Base-by-base conservation (phyloP, 2,888 invertebrate species). In the Eupithecia pulchellata region DNA sequence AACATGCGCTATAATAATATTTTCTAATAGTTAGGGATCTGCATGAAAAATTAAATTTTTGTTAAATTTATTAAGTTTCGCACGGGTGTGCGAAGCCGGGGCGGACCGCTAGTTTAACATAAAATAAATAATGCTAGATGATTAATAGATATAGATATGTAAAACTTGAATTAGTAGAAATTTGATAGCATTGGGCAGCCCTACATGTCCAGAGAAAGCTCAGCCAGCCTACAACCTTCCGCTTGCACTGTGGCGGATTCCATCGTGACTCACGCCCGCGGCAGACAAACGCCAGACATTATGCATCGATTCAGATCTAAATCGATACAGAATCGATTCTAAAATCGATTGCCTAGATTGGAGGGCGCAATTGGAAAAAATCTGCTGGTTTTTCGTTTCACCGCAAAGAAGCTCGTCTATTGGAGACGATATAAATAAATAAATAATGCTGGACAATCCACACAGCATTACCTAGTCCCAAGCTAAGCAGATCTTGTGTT, bases 251-350 rank as follows among this genome's bases (percentile, higher is more conserved):
- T 66, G 72, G 68, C 68, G 47, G 64, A 73, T 73, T 73, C 73
- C 69, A 68, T 69, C 69, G 64, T 73, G 73, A 69, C 64, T 73
- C 67, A 73, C 67, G 55, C 69, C 39, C 64, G 62, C 30, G 42
- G 61, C 73, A 73, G 73, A 73, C 73, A 36, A 73, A 62, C 73
- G 69, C 73, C 73, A 73, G 73, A 73, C 73, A 68, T 63, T 66
- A 66, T 60, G 63, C 61, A 72, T 66, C 69, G 66, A 66, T 66
- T 63, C 34, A 29, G 61, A 73, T 72, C 65, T 66, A 66, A 72
- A 66, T 36, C 66, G 61, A 67, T 68, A 57, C 47, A 72, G 65
- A 52, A 25, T 52, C 52, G 52, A 52, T 47, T 52, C n/a, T n/a
- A n/a, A n/a, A n/a, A n/a, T n/a, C n/a, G n/a, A n/a, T n/a, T n/a